Base-by-base conservation (phyloP, 2,888 invertebrate species). In the Stegophylla sp. region DNA sequence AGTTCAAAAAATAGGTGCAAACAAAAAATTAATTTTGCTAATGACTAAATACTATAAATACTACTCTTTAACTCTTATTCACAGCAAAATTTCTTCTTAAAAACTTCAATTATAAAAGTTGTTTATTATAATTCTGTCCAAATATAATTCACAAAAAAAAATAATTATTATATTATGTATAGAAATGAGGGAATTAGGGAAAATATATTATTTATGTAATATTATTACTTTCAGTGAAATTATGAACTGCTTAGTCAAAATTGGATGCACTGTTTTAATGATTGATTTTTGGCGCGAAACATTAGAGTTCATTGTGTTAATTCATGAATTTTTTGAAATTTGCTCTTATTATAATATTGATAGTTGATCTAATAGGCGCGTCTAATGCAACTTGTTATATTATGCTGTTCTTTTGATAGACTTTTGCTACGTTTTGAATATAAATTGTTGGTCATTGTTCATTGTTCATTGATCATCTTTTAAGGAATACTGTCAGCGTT, bases 211-310 rank as follows among this genome's bases (percentile, higher is more conserved):
- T 34, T 34, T 34, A 34, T 7, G 26, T 13, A 1, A 17, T n/a
- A 9, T 51, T 51, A 1, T 1, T 17, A n/a, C 51, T 9, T 9
- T 63, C 9, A 12, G 56, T 10, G 56, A 56, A 12, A 56, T 56
- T 56, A 3, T 20, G 10, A 2, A 23, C 23, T 5, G 15, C 26
- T 9, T 1, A 7, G 5, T 59, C 5, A n/a, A n/a, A 26, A 12
- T 45, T 74, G 74, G 63, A 34, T 0, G 17, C 74, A 74, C 74
- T 74, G 74, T 56, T 23, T 23, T 10, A 4, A 13, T 12, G 23
- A 74, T 17, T n/a, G 23, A 3, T 17, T 63, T 74, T 74, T 74
- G 74, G 74, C 74, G 74, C 74, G 48, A 74, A 74, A 63, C 20
- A 12, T 17, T 28, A 28, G 10, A 10, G 51, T 69, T 69, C 51